Evolutionary conservation across 1,140 invertebrate genomes (phyloP).

Genomic region (Schlechtendalia chinensis): DNA sequence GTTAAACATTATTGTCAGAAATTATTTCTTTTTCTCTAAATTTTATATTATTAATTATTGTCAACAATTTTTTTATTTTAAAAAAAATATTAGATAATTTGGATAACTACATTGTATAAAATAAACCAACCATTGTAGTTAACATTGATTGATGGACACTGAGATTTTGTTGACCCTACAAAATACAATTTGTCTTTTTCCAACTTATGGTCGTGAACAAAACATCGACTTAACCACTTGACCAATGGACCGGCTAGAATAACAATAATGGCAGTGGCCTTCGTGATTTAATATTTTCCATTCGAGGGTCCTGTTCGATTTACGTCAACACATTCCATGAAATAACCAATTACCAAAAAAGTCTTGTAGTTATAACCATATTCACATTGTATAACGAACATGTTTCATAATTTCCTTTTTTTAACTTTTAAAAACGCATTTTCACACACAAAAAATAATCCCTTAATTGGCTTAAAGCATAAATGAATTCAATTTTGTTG

Average conservation of each 20-base stretch:
- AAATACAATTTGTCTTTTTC: slow-evolving; percentile 46
- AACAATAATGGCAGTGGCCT: slow-evolving; percentile 19
- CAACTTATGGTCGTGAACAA: slow-evolving; percentile 35
- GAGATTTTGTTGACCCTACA: slow-evolving; percentile 37
- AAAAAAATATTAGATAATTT: neutral
- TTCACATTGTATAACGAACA: too few species aligned
- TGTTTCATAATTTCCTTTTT: too few species aligned
- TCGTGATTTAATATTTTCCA: neutral
- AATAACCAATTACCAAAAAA: slow-evolving; percentile 30
- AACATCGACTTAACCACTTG: slow-evolving; percentile 28
- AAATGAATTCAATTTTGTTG: too few species aligned
- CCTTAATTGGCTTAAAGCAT: too few species aligned
- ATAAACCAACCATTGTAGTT: neutral
- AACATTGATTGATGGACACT: slow-evolving; percentile 44
- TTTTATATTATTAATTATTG: too few species aligned
- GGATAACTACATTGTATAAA: neutral
- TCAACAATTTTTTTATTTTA: too few species aligned
- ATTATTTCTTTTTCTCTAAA: too few species aligned
- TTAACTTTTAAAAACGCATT: too few species aligned
- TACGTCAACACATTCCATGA: slow-evolving; percentile 4
- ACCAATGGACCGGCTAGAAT: slow-evolving; percentile 10
- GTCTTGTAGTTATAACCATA: neutral
- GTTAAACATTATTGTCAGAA: too few species aligned
- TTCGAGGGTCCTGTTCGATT: slow-evolving; percentile 9
- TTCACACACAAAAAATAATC: too few species aligned